A percentile compares a stretch with the other conserved stretches of the same genome.
Conservation (phyloP, 1,140 invertebrate genomes). For the Drosophila dunni region DNA sequence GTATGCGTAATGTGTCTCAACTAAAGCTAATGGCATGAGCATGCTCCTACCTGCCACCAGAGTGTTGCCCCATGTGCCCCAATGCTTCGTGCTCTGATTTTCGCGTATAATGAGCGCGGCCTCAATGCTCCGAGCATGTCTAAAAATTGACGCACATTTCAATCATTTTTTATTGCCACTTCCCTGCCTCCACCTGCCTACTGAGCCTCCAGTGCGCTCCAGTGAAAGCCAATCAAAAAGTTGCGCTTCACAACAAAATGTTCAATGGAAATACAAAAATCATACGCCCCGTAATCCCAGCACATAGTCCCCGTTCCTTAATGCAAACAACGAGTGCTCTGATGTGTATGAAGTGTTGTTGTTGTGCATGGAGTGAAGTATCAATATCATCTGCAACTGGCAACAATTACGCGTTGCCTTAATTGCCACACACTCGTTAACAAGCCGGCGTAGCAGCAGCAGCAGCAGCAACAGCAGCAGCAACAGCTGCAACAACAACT, state of each 20-base stretch:
- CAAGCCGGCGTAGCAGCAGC: conserved; percentile 33
- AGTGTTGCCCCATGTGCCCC: not conserved
- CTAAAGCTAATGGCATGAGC: conserved; percentile 70
- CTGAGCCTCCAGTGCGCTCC: conserved; percentile 14
- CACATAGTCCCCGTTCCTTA: not conserved
- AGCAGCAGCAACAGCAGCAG: conserved; percentile 43
- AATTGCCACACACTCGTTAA: conserved; percentile 73
- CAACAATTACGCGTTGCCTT: conserved; percentile 80
- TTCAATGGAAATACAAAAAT: conserved; percentile 52
- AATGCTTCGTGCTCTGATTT: conserved; percentile 48
- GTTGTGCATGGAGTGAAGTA: conserved; percentile 42
- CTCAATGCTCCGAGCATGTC: conserved; percentile 24
- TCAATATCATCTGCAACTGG: conserved; percentile 70
- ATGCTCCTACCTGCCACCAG: conserved; percentile 37
- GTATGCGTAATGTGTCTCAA: conserved; percentile 73
- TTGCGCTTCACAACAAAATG: conserved; percentile 70
- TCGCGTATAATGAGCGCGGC: conserved; percentile 34
- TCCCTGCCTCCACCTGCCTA: conserved; percentile 6
- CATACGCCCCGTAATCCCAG: not conserved
- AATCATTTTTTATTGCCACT: conserved; percentile 60
- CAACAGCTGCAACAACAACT: conserved; percentile 30
- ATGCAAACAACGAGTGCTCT: conserved; percentile 29
- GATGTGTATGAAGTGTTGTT: conserved; percentile 34
- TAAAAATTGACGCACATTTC: conserved; percentile 63
- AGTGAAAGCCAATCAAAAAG: conserved; percentile 75